Conservation (phyloP, 2,113 vertebrate species). For the Manacus vitellinus region DNA sequence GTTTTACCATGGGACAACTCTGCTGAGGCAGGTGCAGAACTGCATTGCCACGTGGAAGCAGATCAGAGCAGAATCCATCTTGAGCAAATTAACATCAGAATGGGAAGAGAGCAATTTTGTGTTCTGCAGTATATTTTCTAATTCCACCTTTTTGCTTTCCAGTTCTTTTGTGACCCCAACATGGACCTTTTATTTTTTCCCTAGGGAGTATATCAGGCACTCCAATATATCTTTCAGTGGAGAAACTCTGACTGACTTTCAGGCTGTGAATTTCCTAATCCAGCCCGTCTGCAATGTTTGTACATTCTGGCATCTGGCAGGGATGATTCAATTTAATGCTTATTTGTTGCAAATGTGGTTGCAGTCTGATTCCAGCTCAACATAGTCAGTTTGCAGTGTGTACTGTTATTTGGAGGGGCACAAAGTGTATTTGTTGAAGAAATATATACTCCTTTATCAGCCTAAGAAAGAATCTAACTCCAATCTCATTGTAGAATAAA, state of each 20-base stretch:
- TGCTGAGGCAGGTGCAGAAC: neutral
- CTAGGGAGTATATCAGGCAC: neutral
- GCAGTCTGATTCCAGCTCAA: neutral
- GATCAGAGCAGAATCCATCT: neutral
- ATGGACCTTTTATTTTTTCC: neutral
- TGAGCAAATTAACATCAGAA: neutral
- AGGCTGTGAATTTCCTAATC: neutral
- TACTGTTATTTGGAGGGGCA: neutral
- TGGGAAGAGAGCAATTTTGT: neutral
- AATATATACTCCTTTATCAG: neutral
- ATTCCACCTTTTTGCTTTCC: neutral
- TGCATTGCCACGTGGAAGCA: neutral
- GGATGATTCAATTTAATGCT: neutral
- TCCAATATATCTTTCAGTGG: neutral
- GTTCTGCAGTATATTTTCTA: neutral
- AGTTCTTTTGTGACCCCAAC: neutral
- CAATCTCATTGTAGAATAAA: neutral
- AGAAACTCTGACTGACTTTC: neutral
- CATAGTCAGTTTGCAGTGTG: neutral
- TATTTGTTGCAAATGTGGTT: neutral
- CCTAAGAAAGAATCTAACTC: neutral
- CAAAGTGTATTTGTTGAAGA: neutral
- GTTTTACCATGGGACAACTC: neutral
- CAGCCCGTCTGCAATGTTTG: neutral
- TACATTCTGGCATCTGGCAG: neutral